A percentile compares a stretch with the other conserved stretches of the same genome.
Evolutionary conservation across 2,888 invertebrate genomes (phyloP).

Genomic region (Loripinus fragilis): DNA sequence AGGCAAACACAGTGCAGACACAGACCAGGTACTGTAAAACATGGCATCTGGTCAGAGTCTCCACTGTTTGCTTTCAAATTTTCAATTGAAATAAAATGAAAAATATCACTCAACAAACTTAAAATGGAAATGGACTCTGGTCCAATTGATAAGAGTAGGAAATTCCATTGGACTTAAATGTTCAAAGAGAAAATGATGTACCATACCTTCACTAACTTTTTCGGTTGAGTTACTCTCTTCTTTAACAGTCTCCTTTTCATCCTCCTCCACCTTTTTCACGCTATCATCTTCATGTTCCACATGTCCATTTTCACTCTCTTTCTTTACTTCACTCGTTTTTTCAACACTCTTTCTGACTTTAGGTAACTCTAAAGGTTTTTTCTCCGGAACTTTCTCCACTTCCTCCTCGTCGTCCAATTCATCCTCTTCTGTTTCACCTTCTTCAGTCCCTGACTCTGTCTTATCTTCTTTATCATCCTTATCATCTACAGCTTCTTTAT

Average conservation of each 20-base stretch:
- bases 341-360: conserved; percentile 26
- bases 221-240: conserved; percentile 2
- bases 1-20: too few relatives aligned
- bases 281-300: conserved; percentile 28
- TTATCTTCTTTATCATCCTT: neutral
- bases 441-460: neutral
- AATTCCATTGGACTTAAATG: too few relatives aligned
- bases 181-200: too few relatives aligned
- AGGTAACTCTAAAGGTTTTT: conserved; percentile 35
- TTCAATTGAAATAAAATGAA: too few relatives aligned
- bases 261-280: conserved; percentile 22
- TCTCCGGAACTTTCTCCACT: conserved; percentile 17
- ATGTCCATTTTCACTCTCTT: conserved; percentile 33
- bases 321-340: conserved; percentile 17
- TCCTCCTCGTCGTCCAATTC: neutral
- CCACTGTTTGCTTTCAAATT: too few relatives aligned
- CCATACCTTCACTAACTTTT: neutral
- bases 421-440: conserved; percentile 8
- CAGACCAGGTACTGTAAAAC: too few relatives aligned
- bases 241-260: conserved; percentile 22
- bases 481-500: neutral
- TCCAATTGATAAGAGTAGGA: too few relatives aligned
- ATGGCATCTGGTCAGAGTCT: too few relatives aligned
- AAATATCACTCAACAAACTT: too few relatives aligned
- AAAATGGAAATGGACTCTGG: too few relatives aligned